phyloP scores from a whole-genome alignment of 2,888 invertebrate genomes.

The Notodonta dromedarius region DNA sequence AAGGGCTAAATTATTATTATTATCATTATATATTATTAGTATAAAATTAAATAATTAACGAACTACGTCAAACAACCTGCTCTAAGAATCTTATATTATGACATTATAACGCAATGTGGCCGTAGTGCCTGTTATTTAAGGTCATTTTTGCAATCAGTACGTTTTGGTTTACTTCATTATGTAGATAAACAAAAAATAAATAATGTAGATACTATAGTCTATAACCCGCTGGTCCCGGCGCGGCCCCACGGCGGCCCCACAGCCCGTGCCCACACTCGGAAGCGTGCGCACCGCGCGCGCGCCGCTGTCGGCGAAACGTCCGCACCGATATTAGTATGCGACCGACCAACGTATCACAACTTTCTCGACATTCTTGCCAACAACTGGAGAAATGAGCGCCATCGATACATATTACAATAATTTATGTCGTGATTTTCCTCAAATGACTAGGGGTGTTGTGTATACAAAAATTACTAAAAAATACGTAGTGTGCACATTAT shows the following conservation, averaged over 20 bases:
- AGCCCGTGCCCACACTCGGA: constrained; percentile 43
- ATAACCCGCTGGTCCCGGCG: constrained; percentile 27
- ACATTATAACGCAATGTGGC: no score
- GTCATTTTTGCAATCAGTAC: no score
- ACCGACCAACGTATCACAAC: constrained; percentile 76
- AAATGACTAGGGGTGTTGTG: neutral
- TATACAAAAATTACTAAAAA: neutral
- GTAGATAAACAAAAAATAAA: no score
- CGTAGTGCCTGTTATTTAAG: no score
- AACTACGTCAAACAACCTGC: no score
- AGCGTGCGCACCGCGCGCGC: constrained; percentile 10
- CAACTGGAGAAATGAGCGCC: constrained; percentile 76
- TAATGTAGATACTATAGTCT: no score
- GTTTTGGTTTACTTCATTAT: no score
- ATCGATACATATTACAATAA: constrained; percentile 58
- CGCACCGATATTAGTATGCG: constrained; percentile 77
- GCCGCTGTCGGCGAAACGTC: constrained; percentile 57
- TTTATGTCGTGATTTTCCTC: constrained; percentile 38
- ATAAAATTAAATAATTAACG: no score
- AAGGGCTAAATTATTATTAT: no score
- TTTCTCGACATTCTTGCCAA: constrained; percentile 82
- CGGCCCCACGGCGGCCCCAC: constrained; percentile 26
- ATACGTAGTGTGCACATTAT: no score
- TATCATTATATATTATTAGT: no score
- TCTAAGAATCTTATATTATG: no score